These are phyloP conservation scores for Drosophila setifemur DNA, from an alignment of 1,140 invertebrate species.

Conservation along the genomic window DNA sequence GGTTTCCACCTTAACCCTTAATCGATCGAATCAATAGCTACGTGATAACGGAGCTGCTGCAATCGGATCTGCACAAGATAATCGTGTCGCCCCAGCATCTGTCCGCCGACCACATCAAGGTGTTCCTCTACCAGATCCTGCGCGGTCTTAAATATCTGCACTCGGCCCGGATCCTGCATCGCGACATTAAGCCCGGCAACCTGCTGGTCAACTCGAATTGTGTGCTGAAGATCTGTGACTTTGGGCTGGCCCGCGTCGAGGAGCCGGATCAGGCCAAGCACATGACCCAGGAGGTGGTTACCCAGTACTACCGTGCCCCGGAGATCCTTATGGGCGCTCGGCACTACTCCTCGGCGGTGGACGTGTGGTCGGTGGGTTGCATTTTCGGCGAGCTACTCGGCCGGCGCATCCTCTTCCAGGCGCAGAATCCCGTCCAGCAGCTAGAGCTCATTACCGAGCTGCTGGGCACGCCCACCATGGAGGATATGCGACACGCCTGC, in stretches of 20 bases:
- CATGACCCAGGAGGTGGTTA: conserved; percentile 99
- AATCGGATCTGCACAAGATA: conserved; percentile 99
- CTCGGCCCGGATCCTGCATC: conserved; percentile 97
- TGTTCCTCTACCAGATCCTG: conserved; percentile 99
- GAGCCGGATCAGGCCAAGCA: conserved; percentile 95
- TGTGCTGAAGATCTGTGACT: conserved; percentile 99
- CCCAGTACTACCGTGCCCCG: conserved; percentile 99
- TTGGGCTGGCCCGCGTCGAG: conserved; percentile 95
- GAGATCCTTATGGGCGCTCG: conserved; percentile 99
- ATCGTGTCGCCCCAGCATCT: conserved; percentile 99
- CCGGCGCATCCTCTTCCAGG: conserved; percentile 98
- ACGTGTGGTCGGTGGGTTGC: conserved; percentile 99
- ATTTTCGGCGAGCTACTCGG: conserved; percentile 99
- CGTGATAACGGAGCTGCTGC: conserved; percentile 99
- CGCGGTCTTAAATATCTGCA: conserved; percentile 99
- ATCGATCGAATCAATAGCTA: conserved; percentile 87
- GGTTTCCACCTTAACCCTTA: conserved; percentile 45
- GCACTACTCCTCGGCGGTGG: conserved; percentile 98
- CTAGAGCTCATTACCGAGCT: conserved; percentile 98
- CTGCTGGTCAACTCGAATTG: conserved; percentile 99
- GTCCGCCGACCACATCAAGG: conserved; percentile 99
- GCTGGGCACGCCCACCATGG: conserved; percentile 96
- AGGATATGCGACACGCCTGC: conserved; percentile 98
- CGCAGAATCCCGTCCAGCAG: conserved; percentile 96
- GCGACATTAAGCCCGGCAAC: conserved; percentile 99